These are phyloP conservation scores for Artibeus jamaicensis DNA, from an alignment of 2,797 vertebrate species.

Conservation along the genomic window DNA sequence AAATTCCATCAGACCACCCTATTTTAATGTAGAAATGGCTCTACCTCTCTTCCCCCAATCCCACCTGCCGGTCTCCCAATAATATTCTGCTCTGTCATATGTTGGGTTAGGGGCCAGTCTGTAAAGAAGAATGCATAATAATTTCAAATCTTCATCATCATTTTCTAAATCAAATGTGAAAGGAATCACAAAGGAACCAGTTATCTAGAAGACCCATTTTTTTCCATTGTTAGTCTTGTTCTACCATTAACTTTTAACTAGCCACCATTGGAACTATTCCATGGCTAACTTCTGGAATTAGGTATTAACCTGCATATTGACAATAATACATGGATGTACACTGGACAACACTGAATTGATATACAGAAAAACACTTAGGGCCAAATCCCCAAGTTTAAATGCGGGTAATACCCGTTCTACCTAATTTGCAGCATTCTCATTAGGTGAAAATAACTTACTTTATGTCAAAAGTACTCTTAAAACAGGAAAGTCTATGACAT, in stretches of 20 bases:
- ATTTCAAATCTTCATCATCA: background rate
- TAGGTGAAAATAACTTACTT: background rate
- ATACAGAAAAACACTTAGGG: background rate
- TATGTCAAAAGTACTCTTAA: background rate
- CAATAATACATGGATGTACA: background rate
- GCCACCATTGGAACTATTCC: background rate
- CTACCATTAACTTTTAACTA: background rate
- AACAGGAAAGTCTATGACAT: background rate
- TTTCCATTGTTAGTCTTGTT: background rate
- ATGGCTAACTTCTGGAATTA: background rate
- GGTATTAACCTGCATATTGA: background rate
- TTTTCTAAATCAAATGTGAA: background rate
- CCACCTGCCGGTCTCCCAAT: fast-evolving
- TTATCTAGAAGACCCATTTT: background rate
- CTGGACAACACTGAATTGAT: background rate
- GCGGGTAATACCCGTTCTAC: background rate
- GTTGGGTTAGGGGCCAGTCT: background rate
- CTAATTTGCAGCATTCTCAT: background rate
- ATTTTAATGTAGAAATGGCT: background rate
- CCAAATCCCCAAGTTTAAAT: background rate
- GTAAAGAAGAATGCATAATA: background rate
- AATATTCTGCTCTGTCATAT: background rate
- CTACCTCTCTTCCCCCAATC: fast-evolving
- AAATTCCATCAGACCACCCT: background rate
- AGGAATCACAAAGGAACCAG: background rate